Conservation (phyloP, 2,797 vertebrate species). For the Microctenopoma steveboyesi region DNA sequence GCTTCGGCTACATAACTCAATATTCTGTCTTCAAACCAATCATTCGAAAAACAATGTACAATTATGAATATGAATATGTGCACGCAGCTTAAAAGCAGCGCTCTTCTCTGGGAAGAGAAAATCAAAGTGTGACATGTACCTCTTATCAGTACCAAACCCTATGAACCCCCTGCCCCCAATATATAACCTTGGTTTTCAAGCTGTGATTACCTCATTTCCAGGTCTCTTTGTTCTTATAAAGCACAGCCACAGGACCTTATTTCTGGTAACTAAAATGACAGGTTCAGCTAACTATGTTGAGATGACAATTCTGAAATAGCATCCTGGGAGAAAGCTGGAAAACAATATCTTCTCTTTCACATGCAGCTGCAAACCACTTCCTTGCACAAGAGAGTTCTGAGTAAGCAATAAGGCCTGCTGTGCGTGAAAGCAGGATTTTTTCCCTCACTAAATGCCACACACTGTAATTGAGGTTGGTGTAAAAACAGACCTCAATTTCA, state of each 20-base stretch:
- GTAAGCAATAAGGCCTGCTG: constrained; percentile 54
- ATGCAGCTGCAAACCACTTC: constrained; percentile 73
- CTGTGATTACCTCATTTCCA: constrained; percentile 60
- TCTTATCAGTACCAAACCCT: constrained; percentile 17
- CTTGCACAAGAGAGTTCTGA: constrained; percentile 58
- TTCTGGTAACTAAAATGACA: constrained; percentile 75
- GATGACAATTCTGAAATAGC: constrained; percentile 77
- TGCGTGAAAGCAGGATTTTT: constrained; percentile 57
- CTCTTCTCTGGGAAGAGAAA: neutral
- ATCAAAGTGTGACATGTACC: neutral
- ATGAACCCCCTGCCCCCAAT: constrained; percentile 17
- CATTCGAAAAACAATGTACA: neutral
- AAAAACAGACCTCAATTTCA: constrained; percentile 60
- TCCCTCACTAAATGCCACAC: constrained; percentile 35
- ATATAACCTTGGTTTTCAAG: constrained; percentile 33
- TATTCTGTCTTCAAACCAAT: constrained; percentile 7
- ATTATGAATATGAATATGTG: neutral
- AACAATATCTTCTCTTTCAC: constrained; percentile 72
- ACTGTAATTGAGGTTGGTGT: constrained; percentile 67
- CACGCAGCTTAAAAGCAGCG: neutral
- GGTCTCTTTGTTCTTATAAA: constrained; percentile 55
- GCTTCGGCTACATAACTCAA: neutral
- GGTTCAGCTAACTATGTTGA: constrained; percentile 73
- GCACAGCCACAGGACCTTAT: constrained; percentile 62
- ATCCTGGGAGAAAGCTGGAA: constrained; percentile 65